A percentile compares a stretch with the other conserved stretches of the same genome.
These are phyloP conservation scores for Strigamia crassipes DNA, from an alignment of 2,888 invertebrate genomes.

Conservation along the genomic window DNA sequence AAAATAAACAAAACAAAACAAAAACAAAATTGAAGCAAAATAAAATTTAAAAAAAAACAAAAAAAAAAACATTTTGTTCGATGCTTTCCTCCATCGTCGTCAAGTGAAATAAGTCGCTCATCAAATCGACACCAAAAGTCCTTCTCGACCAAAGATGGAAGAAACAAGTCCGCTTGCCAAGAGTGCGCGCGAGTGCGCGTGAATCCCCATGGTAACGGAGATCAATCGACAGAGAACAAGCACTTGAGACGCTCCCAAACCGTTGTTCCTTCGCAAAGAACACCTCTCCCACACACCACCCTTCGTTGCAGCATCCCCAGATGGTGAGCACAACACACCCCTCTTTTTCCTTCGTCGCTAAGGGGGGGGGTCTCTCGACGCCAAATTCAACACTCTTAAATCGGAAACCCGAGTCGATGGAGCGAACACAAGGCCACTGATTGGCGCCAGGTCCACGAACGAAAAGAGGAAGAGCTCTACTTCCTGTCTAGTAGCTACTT, in stretches of 20 bases:
- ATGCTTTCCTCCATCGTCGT: background rate
- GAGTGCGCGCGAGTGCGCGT: background rate
- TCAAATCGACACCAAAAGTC: constrained; percentile 10
- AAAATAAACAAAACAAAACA: too few species aligned
- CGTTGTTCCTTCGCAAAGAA: constrained; percentile 3
- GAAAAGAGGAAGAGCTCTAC: constrained; percentile 10
- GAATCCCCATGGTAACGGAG: constrained; percentile 10
- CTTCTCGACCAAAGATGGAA: background rate
- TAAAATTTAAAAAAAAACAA: background rate
- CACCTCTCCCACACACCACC: background rate
- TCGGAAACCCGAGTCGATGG: constrained; percentile 10
- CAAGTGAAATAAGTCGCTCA: constrained; percentile 3
- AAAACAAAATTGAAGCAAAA: too few species aligned
- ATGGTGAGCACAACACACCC: constrained; percentile 4
- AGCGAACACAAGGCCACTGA: constrained; percentile 10
- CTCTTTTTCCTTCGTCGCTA: background rate
- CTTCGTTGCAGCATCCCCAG: constrained; percentile 3
- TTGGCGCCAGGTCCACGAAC: constrained; percentile 4
- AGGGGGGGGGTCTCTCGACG: background rate
- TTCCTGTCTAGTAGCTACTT: constrained; percentile 4
- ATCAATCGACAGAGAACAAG: constrained; percentile 10
- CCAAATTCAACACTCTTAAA: constrained; percentile 10
- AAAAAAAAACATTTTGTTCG: background rate
- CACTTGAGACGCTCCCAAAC: constrained; percentile 10
- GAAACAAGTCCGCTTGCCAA: constrained; percentile 1